Percentiles rank a stretch among this genome's conserved stretches.
Conservation (phyloP, 2,113 vertebrate genomes). For the Malurus cyaneus region DNA sequence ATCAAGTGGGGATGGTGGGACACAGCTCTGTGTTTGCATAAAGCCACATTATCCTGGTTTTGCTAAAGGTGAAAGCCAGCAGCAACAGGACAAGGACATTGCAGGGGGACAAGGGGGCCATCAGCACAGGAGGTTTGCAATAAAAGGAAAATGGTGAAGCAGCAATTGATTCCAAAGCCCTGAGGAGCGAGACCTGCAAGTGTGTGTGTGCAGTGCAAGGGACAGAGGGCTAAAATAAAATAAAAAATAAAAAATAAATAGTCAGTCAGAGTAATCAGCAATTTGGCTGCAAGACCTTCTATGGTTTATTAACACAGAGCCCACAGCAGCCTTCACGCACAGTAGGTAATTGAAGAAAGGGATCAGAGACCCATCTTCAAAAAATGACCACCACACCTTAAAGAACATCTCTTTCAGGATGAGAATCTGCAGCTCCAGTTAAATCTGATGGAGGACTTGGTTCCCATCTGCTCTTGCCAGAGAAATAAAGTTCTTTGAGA, state of each 20-base stretch:
- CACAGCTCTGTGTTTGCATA: background rate
- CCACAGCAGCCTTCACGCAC: background rate
- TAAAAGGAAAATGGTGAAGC: background rate
- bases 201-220: accelerated
- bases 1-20: background rate
- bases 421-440: background rate
- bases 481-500: background rate
- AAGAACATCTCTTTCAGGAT: background rate
- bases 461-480: background rate
- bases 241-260: too few species aligned
- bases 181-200: background rate
- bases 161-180: background rate
- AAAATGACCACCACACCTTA: background rate
- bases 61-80: background rate
- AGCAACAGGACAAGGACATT: background rate
- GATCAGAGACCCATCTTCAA: background rate
- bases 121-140: accelerated
- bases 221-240: background rate
- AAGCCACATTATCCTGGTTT: background rate
- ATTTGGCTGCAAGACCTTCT: background rate
- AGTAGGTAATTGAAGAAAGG: background rate
- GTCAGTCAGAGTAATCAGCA: background rate
- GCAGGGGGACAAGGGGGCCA: background rate
- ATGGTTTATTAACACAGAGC: background rate
- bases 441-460: background rate